Evolutionary conservation across 2,888 invertebrate species (phyloP).

Genomic region (Pristionchus japonicus): DNA sequence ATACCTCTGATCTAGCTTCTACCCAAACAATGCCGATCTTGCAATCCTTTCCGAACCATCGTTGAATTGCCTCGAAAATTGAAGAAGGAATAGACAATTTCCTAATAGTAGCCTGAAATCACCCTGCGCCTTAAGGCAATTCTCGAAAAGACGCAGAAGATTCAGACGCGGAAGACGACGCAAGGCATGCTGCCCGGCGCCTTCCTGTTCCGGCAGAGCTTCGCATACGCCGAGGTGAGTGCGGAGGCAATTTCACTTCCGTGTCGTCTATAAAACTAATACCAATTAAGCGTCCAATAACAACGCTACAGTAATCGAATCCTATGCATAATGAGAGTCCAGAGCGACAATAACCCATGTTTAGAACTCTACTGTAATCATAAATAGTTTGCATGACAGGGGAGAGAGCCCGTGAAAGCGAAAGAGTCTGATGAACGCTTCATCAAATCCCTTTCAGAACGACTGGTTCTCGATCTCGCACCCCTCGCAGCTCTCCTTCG

Average conservation of each 20-base stretch:
- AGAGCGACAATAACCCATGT: too few species aligned
- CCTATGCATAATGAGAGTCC: too few species aligned
- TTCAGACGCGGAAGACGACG: neutral
- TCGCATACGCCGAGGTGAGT: conserved; percentile 42
- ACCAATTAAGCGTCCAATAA: neutral
- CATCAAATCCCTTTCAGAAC: neutral
- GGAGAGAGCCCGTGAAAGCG: too few species aligned
- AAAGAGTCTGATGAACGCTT: too few species aligned
- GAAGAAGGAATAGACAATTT: too few species aligned
- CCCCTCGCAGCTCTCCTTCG: conserved; percentile 29
- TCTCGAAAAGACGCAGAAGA: neutral
- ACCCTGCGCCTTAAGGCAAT: neutral
- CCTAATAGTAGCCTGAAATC: too few species aligned
- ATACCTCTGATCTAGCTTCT: neutral
- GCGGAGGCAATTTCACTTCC: neutral
- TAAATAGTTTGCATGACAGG: too few species aligned
- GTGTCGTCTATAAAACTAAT: neutral
- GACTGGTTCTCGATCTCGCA: conserved; percentile 28
- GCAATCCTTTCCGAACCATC: too few species aligned
- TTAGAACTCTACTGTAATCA: too few species aligned
- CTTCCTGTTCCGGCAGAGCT: conserved; percentile 42
- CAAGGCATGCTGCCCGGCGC: conserved; percentile 40
- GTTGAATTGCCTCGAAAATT: too few species aligned
- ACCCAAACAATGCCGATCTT: too few species aligned
- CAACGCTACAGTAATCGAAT: too few species aligned